Conservation (phyloP, 1,140 invertebrate genomes). For the Drosophila kohkoa region DNA sequence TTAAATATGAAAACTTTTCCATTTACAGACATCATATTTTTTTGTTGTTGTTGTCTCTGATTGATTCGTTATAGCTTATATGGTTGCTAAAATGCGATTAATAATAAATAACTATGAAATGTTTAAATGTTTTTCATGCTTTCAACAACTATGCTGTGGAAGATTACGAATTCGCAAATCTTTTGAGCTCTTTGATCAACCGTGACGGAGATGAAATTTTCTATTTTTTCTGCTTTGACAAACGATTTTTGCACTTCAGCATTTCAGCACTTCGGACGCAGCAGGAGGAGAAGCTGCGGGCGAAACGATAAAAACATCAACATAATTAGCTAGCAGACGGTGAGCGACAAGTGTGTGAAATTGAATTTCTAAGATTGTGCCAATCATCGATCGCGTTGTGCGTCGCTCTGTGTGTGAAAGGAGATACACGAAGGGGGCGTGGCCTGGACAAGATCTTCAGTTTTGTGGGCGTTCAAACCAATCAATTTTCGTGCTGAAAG, state of each 20-base stretch:
- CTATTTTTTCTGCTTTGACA: slow-evolving; percentile 19
- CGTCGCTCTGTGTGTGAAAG: slow-evolving; percentile 22
- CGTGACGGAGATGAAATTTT: slow-evolving; percentile 55
- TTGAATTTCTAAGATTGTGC: slow-evolving; percentile 61
- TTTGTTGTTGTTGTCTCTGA: background rate
- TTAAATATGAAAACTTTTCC: slow-evolving; percentile 1
- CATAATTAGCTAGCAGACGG: slow-evolving; percentile 58
- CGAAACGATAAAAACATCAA: slow-evolving; percentile 67
- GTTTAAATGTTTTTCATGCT: slow-evolving; percentile 25
- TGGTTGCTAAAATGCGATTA: slow-evolving; percentile 15
- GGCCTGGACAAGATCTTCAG: slow-evolving; percentile 12
- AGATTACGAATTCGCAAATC: slow-evolving; percentile 1
- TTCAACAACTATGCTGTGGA: slow-evolving; percentile 14
- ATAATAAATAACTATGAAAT: background rate
- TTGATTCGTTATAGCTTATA: slow-evolving; percentile 22
- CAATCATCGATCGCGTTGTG: slow-evolving; percentile 24
- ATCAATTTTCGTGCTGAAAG: slow-evolving; percentile 31
- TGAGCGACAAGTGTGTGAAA: slow-evolving; percentile 79
- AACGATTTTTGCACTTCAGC: slow-evolving; percentile 22
- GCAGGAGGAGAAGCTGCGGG: slow-evolving; percentile 36
- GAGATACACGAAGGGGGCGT: slow-evolving; percentile 26
- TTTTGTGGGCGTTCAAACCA: slow-evolving; percentile 28
- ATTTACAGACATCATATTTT: background rate
- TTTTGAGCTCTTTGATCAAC: slow-evolving; percentile 39
- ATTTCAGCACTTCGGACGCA: slow-evolving; percentile 10